Evolutionary conservation across 2,797 vertebrate species (phyloP).

Genomic region (Neosilurus hyrtlii): DNA sequence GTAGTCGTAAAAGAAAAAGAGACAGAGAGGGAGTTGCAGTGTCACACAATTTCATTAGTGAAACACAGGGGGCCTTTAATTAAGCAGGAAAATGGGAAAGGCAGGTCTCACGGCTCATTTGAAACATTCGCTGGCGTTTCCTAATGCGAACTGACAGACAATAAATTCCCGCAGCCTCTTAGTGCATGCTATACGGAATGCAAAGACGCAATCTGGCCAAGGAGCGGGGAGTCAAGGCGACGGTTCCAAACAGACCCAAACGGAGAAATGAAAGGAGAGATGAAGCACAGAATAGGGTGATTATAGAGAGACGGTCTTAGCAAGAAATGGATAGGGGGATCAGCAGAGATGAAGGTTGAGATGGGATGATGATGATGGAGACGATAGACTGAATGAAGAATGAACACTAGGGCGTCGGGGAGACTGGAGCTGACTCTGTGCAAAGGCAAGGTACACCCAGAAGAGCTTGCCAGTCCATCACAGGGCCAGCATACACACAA

Average conservation of each 20-base stretch:
- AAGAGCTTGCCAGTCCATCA: too few relatives aligned
- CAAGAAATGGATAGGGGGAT: neutral
- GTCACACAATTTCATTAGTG: constrained; percentile 59
- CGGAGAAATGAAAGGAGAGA: neutral
- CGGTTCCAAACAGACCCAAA: constrained; percentile 5
- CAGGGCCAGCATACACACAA: too few relatives aligned
- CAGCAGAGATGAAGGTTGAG: neutral
- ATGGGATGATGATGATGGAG: neutral
- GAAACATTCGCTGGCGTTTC: constrained; percentile 47
- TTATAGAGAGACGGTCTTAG: neutral
- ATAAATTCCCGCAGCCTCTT: constrained; percentile 55
- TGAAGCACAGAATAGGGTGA: neutral
- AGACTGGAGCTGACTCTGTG: too few relatives aligned
- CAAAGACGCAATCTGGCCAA: constrained; percentile 50
- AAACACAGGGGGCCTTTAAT: constrained; percentile 59
- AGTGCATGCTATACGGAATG: constrained; percentile 55
- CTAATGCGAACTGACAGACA: constrained; percentile 60
- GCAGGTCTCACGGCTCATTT: constrained; percentile 52
- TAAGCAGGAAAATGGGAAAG: constrained; percentile 58
- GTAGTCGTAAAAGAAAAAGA: constrained; percentile 28
- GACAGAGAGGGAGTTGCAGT: constrained; percentile 32
- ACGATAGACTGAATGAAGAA: neutral
- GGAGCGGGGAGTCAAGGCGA: constrained; percentile 29
- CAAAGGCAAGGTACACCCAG: too few relatives aligned
- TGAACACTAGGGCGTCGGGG: too few relatives aligned